Conservation (phyloP, 2,113 vertebrate species). For the Cinclus mexicanus region DNA sequence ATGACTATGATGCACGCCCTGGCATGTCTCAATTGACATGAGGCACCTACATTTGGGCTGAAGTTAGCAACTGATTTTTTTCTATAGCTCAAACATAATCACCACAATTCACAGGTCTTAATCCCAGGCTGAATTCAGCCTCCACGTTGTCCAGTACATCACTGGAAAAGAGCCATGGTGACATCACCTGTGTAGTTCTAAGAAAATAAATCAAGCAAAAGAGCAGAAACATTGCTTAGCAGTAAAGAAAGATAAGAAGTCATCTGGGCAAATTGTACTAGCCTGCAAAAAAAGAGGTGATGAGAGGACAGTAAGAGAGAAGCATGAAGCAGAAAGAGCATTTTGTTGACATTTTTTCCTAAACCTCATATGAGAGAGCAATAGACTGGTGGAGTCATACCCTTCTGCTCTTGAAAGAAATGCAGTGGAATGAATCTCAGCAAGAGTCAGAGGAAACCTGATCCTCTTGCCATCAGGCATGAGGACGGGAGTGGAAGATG, state of each 20-base stretch:
- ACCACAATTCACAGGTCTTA: not conserved
- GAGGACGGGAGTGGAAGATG: not conserved
- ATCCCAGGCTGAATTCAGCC: not conserved
- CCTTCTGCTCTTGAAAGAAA: not conserved
- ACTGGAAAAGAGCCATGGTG: not conserved
- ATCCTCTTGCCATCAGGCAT: not conserved
- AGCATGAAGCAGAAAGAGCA: not conserved
- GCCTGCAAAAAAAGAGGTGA: not conserved
- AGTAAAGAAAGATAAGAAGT: not conserved
- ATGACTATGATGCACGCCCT: not conserved
- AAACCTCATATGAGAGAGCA: not conserved
- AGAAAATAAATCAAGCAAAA: not conserved
- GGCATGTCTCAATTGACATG: not conserved
- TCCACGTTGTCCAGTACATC: not conserved
- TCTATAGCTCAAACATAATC: not conserved
- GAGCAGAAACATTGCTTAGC: not conserved
- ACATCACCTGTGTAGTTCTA: not conserved
- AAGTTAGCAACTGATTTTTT: not conserved
- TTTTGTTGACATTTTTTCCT: not conserved
- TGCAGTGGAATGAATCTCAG: not conserved
- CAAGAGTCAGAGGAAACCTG: not conserved
- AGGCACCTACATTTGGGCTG: not conserved
- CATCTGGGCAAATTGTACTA: not conserved
- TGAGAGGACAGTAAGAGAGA: not conserved
- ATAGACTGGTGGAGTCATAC: not conserved